These are phyloP conservation scores for Perca fluviatilis DNA, from an alignment of 2,113 vertebrate genomes.

Conservation along the genomic window DNA sequence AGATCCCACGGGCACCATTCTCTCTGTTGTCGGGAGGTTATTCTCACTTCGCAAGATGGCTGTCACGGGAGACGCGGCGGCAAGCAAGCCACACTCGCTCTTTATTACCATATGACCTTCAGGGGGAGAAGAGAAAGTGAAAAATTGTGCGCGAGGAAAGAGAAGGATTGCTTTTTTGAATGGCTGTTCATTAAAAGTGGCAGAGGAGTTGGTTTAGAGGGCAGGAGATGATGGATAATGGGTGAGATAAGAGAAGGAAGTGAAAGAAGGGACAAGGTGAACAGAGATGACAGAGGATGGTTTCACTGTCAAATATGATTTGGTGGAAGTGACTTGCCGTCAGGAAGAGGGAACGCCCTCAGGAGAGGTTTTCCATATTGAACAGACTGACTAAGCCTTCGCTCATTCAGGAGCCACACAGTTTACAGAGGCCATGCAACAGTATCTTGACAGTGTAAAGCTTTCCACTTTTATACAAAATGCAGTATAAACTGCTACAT, in stretches of 20 bases:
- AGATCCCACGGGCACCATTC: background rate
- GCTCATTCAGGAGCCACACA: background rate
- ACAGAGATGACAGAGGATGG: background rate
- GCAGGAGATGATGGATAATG: slow-evolving; percentile 8
- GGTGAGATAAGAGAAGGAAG: slow-evolving; percentile 16
- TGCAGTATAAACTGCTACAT: too few relatives aligned
- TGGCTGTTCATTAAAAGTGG: slow-evolving; percentile 14
- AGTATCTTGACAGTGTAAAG: too few relatives aligned
- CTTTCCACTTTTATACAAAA: background rate
- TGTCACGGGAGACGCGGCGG: background rate
- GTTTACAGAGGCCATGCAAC: too few relatives aligned
- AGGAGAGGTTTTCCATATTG: slow-evolving; percentile 9
- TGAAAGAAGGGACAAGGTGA: slow-evolving; percentile 37
- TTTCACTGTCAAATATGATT: slow-evolving; percentile 34
- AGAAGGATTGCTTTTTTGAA: background rate
- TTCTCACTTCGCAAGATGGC: slow-evolving; percentile 12
- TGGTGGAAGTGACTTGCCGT: slow-evolving; percentile 12
- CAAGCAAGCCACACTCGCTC: background rate
- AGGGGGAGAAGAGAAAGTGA: background rate
- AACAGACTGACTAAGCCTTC: background rate
- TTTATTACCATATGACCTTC: slow-evolving; percentile 45
- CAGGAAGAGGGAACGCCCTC: slow-evolving; percentile 1
- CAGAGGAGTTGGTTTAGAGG: slow-evolving; percentile 2
- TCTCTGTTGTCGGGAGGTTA: slow-evolving; percentile 19
- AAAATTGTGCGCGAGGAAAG: background rate